phyloP scores from a whole-genome alignment of 2,888 invertebrate genomes.

The Ornithoptera alexandrae region DNA sequence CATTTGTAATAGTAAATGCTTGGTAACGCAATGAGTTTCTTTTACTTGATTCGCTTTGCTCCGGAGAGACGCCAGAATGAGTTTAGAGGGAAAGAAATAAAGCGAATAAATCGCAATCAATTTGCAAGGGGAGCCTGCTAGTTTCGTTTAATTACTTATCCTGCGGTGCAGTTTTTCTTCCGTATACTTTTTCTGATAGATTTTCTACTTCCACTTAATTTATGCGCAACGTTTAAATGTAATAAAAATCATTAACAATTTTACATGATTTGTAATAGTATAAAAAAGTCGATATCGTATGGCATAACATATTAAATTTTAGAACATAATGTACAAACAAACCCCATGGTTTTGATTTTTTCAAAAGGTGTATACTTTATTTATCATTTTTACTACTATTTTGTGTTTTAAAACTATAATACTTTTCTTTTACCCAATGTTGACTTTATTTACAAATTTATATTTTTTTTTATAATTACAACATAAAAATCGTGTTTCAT shows the following conservation, averaged over 20 bases:
- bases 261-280: neutral
- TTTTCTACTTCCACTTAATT: slow-evolving; percentile 5
- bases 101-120: slow-evolving; percentile 64
- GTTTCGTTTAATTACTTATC: slow-evolving; percentile 32
- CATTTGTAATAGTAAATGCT: slow-evolving; percentile 63
- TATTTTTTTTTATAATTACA: too few species aligned
- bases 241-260: neutral
- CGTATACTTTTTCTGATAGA: slow-evolving; percentile 13
- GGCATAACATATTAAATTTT: too few species aligned
- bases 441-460: too few species aligned
- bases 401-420: too few species aligned
- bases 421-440: too few species aligned
- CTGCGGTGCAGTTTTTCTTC: slow-evolving; percentile 13
- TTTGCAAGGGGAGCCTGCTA: slow-evolving; percentile 42
- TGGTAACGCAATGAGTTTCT: slow-evolving; percentile 64
- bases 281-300: too few species aligned
- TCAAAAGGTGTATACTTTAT: too few species aligned
- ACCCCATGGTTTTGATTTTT: too few species aligned
- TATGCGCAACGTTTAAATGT: neutral
- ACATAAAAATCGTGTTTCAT: too few species aligned
- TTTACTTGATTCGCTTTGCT: slow-evolving; percentile 58
- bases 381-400: too few species aligned
- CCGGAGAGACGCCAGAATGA: slow-evolving; percentile 53
- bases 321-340: too few species aligned
- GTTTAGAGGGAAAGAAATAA: slow-evolving; percentile 62